Base-by-base conservation (phyloP, 2,888 invertebrate genomes). In the Bombylius discolor region DNA sequence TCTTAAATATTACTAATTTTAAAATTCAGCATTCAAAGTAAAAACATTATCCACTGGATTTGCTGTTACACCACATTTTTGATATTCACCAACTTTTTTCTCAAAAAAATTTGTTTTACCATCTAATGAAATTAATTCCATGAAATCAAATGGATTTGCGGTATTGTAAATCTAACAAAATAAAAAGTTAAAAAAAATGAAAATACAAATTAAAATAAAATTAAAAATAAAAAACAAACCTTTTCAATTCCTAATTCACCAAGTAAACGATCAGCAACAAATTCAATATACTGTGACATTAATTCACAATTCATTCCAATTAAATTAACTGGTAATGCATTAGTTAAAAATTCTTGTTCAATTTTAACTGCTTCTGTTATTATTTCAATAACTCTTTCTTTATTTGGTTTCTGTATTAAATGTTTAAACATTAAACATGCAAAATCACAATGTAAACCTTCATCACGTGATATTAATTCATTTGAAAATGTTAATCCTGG, bases 31-130 rank as follows among this genome's bases (percentile, higher is more conserved):
- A 67, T 91, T 87, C 51, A 90, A 71, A 12, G 87, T 86, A 72
- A 95, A 94, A 7, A 80, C 81, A 65, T 82, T 84, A 65, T 84
- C 83, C 59, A 79, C 75, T 48, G 79, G 79, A 60, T 81, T 79
- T 2, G 82, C 70, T 83, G 89, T 89, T 0, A 97, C 95, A n/a
- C 96, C 96, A 78, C 86, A 87, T 67, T 95, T 96, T 72, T 97
- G 95, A 71, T 98, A 98, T 72, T 98, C 98, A 0, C 93, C 97
- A 7, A 99, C 99, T 76, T 93, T 89, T 76, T 97, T 98, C 75
- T 99, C 99, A 69, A 99, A 99, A 79, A 99, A 99, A 76, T 99
- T 99, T 0, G 99, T 99, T 73, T 99, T 99, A n/a, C 99, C 99
- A 67, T 98, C 97, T 63, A 97, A 77, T 0, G 97, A 98, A 65